phyloP scores from a whole-genome alignment of 2,888 invertebrate species.

The Ophioninae sp. region DNA sequence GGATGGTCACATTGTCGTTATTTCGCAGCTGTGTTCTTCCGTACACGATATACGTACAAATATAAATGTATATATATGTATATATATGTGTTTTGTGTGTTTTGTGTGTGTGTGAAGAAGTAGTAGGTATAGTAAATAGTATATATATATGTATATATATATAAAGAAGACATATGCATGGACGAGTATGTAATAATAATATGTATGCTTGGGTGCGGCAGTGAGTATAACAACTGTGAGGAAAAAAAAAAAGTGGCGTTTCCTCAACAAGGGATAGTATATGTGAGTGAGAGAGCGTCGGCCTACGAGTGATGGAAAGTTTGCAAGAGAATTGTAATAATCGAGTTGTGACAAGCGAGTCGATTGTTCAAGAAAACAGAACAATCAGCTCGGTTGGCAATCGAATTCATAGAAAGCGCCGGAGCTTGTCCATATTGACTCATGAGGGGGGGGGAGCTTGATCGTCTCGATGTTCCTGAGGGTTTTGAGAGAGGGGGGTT shows the following conservation, averaged over 20 bases:
- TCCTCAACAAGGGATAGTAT: constrained; percentile 67
- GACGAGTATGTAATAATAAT: constrained; percentile 79
- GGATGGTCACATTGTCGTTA: constrained; percentile 48
- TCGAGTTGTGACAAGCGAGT: constrained; percentile 67
- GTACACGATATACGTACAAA: constrained; percentile 63
- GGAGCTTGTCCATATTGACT: constrained; percentile 74
- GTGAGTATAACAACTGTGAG: constrained; percentile 80
- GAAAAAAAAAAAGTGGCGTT: constrained; percentile 55
- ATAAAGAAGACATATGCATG: constrained; percentile 75
- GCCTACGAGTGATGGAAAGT: constrained; percentile 70
- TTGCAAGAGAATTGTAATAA: constrained; percentile 67
- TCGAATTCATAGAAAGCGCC: constrained; percentile 69
- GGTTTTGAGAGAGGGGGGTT: not conserved
- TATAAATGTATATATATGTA: constrained; percentile 70
- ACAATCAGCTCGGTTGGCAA: constrained; percentile 71
- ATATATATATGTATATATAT: constrained; percentile 71
- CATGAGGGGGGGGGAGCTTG: constrained; percentile 67
- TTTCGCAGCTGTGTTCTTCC: constrained; percentile 44
- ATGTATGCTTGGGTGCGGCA: constrained; percentile 79
- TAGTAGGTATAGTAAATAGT: constrained; percentile 62
- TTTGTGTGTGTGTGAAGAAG: constrained; percentile 64
- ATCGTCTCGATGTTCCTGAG: constrained; percentile 50
- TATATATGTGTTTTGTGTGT: constrained; percentile 66
- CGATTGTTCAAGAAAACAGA: constrained; percentile 79
- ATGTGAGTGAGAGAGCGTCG: constrained; percentile 68